Conservation (phyloP, 2,113 vertebrate genomes). For the Alligator sinensis region DNA sequence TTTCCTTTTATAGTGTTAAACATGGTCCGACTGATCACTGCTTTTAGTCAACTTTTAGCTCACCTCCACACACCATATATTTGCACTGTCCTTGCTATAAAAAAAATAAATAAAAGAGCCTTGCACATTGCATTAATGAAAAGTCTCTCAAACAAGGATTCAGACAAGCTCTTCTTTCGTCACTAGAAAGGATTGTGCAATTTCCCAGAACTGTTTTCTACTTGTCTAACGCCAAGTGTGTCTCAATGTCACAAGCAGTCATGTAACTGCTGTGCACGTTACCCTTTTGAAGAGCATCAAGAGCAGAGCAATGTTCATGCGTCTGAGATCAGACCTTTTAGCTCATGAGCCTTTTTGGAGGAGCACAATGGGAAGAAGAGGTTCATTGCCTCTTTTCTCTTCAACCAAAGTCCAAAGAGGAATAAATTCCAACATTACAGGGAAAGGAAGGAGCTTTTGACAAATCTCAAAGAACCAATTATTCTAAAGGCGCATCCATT, state of each 20-base stretch:
- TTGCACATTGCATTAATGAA: slow-evolving; percentile 14
- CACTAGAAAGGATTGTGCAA: slow-evolving; percentile 64
- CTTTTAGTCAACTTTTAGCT: background rate
- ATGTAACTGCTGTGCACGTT: slow-evolving; percentile 32
- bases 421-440: background rate
- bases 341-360: too few relatives aligned
- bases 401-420: background rate
- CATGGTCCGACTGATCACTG: background rate
- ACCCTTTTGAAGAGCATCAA: background rate
- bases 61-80: background rate
- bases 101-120: background rate
- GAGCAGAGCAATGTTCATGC: background rate
- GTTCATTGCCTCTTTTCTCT: too few relatives aligned
- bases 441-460: background rate
- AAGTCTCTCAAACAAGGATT: slow-evolving; percentile 1
- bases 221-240: slow-evolving; percentile 7
- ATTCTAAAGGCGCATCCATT: slow-evolving; percentile 22
- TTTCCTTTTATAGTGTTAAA: background rate
- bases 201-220: slow-evolving; percentile 66
- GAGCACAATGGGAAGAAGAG: too few relatives aligned
- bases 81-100: background rate
- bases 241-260: slow-evolving; percentile 53
- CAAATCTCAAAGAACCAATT: background rate
- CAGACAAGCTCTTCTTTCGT: slow-evolving; percentile 51
- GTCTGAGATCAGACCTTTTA: background rate